These are phyloP conservation scores for Branchipolynoe longqiensis DNA, from an alignment of 2,888 invertebrate species.

Conservation along the genomic window DNA sequence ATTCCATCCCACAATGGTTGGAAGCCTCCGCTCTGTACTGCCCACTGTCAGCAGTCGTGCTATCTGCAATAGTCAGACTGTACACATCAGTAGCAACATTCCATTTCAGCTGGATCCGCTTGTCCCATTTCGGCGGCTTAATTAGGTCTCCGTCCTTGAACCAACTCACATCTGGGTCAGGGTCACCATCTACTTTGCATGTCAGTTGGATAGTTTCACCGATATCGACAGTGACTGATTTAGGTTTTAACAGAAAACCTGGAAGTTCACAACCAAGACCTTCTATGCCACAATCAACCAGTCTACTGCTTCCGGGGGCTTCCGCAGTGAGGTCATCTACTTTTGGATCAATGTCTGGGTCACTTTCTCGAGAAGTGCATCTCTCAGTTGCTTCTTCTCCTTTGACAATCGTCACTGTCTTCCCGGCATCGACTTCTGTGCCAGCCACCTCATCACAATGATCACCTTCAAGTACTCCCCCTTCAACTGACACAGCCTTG, in stretches of 20 bases:
- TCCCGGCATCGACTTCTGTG: neutral
- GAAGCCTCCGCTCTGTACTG: slow-evolving; percentile 72
- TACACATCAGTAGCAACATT: slow-evolving; percentile 66
- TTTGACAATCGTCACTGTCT: neutral
- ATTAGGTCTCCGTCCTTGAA: slow-evolving; percentile 82
- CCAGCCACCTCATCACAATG: no score
- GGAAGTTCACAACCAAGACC: slow-evolving; percentile 29
- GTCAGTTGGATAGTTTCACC: neutral
- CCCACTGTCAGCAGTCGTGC: slow-evolving; percentile 71
- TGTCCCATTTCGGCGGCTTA: neutral
- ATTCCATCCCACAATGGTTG: slow-evolving; percentile 71
- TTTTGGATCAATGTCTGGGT: neutral
- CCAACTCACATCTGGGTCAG: slow-evolving; percentile 88
- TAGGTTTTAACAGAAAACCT: neutral
- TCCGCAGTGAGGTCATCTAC: no score
- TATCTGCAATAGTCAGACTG: slow-evolving; percentile 70
- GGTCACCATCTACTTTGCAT: slow-evolving; percentile 40
- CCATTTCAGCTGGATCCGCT: neutral
- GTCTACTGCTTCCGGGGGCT: no score
- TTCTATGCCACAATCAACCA: neutral
- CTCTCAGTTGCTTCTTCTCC: neutral
- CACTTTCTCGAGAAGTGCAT: neutral
- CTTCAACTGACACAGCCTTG: no score
- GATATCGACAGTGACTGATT: neutral
- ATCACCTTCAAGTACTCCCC: no score